A percentile compares a stretch with the other conserved stretches of the same genome.
phyloP scores from a whole-genome alignment of 2,888 invertebrate genomes.

The Andricus curvator region DNA sequence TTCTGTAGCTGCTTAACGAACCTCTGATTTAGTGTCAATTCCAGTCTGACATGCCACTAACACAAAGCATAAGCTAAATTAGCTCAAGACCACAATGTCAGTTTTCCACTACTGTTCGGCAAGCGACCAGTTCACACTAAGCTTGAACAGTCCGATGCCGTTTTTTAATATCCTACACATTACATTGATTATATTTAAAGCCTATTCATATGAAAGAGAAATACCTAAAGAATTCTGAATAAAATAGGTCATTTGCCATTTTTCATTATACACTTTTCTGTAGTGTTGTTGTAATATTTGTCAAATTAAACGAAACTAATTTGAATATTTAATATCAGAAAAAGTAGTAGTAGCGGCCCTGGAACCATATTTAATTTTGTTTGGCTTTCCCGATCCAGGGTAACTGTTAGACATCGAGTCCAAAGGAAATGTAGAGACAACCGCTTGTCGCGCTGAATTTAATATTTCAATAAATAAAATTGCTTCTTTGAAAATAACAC shows the following conservation, averaged over 20 bases:
- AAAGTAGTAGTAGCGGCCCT: no score
- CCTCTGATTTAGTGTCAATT: slow-evolving; percentile 2
- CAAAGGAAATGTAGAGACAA: no score
- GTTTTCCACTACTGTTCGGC: background rate
- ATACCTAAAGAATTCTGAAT: background rate
- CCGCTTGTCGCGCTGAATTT: no score
- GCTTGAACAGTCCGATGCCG: background rate
- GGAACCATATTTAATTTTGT: no score
- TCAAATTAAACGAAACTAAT: no score
- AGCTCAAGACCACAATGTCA: background rate
- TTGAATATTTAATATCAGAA: no score
- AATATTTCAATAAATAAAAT: no score
- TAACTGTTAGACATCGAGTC: no score
- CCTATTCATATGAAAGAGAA: background rate
- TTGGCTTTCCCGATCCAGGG: no score
- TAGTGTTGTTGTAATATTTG: background rate
- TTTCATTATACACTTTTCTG: background rate
- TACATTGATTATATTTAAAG: no score
- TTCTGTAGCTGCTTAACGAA: slow-evolving; percentile 2
- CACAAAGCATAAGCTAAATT: background rate
- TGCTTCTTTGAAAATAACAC: no score
- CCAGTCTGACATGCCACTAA: background rate
- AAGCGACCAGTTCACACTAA: background rate
- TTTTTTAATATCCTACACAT: no score
- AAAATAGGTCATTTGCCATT: background rate